phyloP scores from a whole-genome alignment of 64 coral and sea anemone genomes.

The Pachyseris speciosa region DNA sequence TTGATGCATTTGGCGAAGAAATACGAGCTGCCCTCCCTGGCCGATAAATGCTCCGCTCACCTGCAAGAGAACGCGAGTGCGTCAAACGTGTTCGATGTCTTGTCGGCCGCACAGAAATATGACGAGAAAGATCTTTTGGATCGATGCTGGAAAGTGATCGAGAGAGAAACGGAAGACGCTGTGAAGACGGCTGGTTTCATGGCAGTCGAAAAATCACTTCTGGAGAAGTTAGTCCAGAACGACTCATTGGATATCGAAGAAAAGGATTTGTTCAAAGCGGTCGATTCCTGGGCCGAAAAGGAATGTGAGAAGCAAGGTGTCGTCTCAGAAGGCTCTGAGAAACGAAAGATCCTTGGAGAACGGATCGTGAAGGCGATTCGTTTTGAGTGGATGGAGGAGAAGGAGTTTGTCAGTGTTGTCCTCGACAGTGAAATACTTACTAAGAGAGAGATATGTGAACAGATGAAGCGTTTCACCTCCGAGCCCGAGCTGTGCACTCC shows the following conservation, averaged over 20 bases:
- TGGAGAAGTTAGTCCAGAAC: constrained; percentile 17
- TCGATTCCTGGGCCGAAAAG: constrained; percentile 36
- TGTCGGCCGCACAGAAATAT: constrained; percentile 57
- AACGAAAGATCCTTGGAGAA: constrained; percentile 22
- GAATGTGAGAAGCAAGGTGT: too few relatives aligned
- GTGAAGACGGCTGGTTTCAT: constrained; percentile 23
- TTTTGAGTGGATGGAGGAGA: constrained; percentile 25
- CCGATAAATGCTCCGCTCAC: constrained; percentile 13
- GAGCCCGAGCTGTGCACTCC: not conserved
- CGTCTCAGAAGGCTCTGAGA: constrained; percentile 33
- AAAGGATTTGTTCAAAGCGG: constrained; percentile 29
- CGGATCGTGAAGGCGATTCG: too few relatives aligned
- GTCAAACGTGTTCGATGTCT: constrained; percentile 56
- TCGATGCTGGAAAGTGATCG: too few relatives aligned
- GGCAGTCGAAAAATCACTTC: constrained; percentile 17
- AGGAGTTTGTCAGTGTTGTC: too few relatives aligned
- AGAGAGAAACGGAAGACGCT: constrained; percentile 43
- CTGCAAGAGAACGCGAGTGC: constrained; percentile 35
- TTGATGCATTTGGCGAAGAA: constrained; percentile 65
- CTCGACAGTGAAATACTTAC: too few relatives aligned
- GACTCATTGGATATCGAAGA: constrained; percentile 25
- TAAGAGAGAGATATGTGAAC: not conserved
- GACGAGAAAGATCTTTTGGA: too few relatives aligned
- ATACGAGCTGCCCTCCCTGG: constrained; percentile 62
- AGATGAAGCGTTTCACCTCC: constrained; percentile 31